phyloP scores from a whole-genome alignment of 2,113 vertebrate species.

The Nettapus auritus region DNA sequence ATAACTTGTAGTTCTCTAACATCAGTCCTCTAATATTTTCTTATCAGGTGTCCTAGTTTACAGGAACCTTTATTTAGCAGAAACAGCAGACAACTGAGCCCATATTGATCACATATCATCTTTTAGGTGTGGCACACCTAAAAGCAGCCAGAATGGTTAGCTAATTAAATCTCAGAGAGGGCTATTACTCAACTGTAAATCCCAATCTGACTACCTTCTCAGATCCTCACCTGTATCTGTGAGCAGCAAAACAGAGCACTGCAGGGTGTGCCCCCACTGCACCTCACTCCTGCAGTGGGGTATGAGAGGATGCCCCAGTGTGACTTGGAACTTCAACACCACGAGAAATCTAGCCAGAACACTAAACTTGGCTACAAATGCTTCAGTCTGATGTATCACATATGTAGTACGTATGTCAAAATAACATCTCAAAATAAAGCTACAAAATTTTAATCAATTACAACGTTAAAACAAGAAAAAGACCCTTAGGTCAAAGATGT shows the following conservation, averaged over 20 bases:
- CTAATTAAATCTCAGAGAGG: neutral
- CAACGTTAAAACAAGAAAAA: neutral
- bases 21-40: neutral
- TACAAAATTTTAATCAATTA: neutral
- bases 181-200: neutral
- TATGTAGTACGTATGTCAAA: neutral
- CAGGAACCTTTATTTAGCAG: neutral
- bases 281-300: neutral
- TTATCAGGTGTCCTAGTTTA: neutral
- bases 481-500: neutral
- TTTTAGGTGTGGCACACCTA: neutral
- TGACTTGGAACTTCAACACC: neutral
- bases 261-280: neutral
- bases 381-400: neutral
- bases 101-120: rapidly evolving
- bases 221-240: neutral
- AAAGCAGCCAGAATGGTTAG: neutral
- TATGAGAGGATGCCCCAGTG: neutral
- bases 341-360: neutral
- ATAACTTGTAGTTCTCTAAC: neutral
- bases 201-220: neutral
- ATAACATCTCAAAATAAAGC: neutral
- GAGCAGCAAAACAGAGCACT: neutral
- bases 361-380: neutral
- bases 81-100: neutral